These are phyloP conservation scores for Sarcophaga rosellei DNA, from an alignment of 2,888 invertebrate species.

Conservation along the genomic window DNA sequence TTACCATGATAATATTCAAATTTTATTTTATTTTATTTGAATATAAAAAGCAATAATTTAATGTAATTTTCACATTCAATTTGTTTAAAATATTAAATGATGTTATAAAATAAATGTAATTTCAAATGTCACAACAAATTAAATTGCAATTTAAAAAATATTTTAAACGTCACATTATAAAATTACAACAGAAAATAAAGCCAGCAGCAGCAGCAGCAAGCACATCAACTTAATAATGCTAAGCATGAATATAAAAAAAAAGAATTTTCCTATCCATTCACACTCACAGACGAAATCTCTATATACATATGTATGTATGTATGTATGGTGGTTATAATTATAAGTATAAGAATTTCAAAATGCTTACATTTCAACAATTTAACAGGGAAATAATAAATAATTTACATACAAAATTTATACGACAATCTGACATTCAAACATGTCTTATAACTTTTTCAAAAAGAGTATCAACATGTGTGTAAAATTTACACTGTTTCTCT, in stretches of 20 bases:
- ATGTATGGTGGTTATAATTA: constrained; percentile 8
- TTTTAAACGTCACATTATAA: background rate
- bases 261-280: background rate
- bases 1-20: background rate
- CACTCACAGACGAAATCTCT: constrained; percentile 14
- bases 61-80: background rate
- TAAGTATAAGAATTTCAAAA: constrained; percentile 24
- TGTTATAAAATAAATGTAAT: constrained; percentile 48
- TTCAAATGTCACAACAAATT: constrained; percentile 52
- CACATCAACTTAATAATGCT: background rate
- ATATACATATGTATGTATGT: too few species aligned
- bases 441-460: background rate
- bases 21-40: background rate
- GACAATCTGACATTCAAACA: too few species aligned
- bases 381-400: constrained; percentile 31
- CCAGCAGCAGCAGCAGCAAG: background rate
- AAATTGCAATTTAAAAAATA: constrained; percentile 33
- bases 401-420: constrained; percentile 10
- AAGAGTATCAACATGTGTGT: background rate
- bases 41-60: background rate
- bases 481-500: background rate
- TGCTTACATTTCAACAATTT: constrained; percentile 19
- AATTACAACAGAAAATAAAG: background rate
- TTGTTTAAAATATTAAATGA: constrained; percentile 6
- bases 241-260: background rate